These are phyloP conservation scores for Benitochromis conjunctus DNA, from an alignment of 2,113 vertebrate genomes.

Conservation along the genomic window DNA sequence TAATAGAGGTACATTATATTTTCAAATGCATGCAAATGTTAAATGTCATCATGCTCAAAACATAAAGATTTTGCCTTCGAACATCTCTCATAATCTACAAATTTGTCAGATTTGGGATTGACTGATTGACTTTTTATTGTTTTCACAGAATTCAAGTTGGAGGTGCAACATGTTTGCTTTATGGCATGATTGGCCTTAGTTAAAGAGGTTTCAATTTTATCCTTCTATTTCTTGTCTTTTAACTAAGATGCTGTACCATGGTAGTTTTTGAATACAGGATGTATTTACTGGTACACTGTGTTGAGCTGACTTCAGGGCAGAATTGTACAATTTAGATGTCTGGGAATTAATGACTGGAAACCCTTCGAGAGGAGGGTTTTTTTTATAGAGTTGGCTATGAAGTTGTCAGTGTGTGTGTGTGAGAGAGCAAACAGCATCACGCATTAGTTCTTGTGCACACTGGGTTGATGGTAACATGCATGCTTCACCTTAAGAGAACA, in stretches of 20 bases:
- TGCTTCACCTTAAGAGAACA: neutral
- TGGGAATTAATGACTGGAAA: slow-evolving; percentile 54
- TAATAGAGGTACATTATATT: neutral
- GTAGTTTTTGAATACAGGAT: neutral
- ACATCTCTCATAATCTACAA: neutral
- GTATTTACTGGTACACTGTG: neutral
- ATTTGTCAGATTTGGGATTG: neutral
- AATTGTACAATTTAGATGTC: slow-evolving; percentile 57
- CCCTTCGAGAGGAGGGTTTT: neutral
- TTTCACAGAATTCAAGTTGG: neutral
- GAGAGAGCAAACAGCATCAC: neutral
- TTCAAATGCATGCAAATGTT: neutral
- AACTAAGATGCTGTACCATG: neutral
- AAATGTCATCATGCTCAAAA: neutral
- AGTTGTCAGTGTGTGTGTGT: neutral
- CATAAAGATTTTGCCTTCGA: neutral
- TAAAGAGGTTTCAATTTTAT: neutral
- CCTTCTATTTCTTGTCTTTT: neutral
- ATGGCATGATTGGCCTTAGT: neutral
- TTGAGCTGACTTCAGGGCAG: slow-evolving; percentile 21
- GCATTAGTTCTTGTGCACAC: neutral
- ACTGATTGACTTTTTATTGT: neutral
- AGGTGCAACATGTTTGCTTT: neutral
- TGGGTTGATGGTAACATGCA: neutral
- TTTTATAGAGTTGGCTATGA: neutral